Evolutionary conservation across 2,113 vertebrate genomes (phyloP), one percentile per base, ranked within the genome.

Genomic region (Phasianus colchicus): DNA sequence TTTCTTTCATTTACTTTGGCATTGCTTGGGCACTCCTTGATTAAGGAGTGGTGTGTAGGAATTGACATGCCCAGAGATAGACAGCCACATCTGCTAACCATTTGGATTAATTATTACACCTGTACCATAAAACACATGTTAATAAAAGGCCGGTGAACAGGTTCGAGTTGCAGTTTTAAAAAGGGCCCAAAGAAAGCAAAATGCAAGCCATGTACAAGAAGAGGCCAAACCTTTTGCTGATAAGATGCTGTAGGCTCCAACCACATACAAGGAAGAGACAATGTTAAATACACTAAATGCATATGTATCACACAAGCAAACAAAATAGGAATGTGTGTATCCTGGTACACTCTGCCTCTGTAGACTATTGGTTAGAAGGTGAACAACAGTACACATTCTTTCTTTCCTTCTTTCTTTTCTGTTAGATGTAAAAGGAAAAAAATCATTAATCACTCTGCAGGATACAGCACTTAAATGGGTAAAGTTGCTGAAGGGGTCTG

Each of bases 1-100:
- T 98, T 97, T 98, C 97, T 98, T 98, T 98, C 97, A 97, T 98
- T 98, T 98, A 97, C 94, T 97, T 97, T 96, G 97, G 97, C 97
- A 97, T 96, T 95, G 83, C 95, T 95, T 97, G 96, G 97, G 96
- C 96, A 97, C 93, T 92, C 93, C 81, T 95, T 97, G 97, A 97
- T 97, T 97, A 97, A 95, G 92, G 92, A 78, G 92, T 78, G 90
- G 92, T 96, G 97, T 95, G 93, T 92, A 89, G 92, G 93, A 95
- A 88, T 88, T 86, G 96, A 93, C 88, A 96, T 83, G 87, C 93
- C 93, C 95, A 96, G 96, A 97, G 97, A 98, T 96, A 97, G 95
- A 98, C 96, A 96, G 95, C 96, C 96, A 98, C 97, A 98, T 97
- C 97, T 98, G 97, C 97, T 96, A 97, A 87, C 91, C 95, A 98